Evolutionary conservation across 2,888 invertebrate species (phyloP), one percentile per base, ranked within the genome.

Genomic region (Spodoptera exigua): DNA sequence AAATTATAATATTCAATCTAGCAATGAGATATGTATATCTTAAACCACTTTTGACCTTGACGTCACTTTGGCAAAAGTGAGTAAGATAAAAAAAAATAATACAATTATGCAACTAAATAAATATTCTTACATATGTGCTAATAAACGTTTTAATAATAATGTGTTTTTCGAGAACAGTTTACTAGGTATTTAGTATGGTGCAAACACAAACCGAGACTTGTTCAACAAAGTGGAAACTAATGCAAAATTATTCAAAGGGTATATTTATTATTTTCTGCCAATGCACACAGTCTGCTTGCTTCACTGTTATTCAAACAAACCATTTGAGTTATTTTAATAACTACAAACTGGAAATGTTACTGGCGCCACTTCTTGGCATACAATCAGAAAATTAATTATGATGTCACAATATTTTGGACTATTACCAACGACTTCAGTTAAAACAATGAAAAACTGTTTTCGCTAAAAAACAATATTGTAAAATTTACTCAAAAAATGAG

Each of bases 241-340:
- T 17, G 13, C 13, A 44, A 43, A 46, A n/a, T 55, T n/a, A 41
- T 43, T 11, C 1, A 17, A 16, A 17, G 12, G 13, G 10, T 17
- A 39, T 51, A 52, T 59, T 51, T 52, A 17, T 48, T 39, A 60
- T 48, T 60, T 53, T 49, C 36, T 68, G 40, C 40, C 41, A 54
- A 43, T 41, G 21, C 54, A 65, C 47, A 49, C 61, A 37, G 45
- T 35, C 53, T 41, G 45, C 46, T 61, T 44, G 34, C 45, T 59
- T 44, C 41, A 18, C 39, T 52, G 47, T 61, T 70, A 27, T 56
- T 56, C 21, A 66, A 56, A 62, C 47, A 56, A 68, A 65, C 49
- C 41, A 61, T 65, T 44, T 53, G 57, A 53, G 44, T 67, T 53
- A 67, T 17, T 48, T 52, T 65, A 53, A 65, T 60, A 27, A 60